A percentile compares a stretch with the other conserved stretches of the same genome.
These are phyloP conservation scores for Syrphus vitripennis DNA, from an alignment of 2,888 invertebrate genomes.

Conservation along the genomic window DNA sequence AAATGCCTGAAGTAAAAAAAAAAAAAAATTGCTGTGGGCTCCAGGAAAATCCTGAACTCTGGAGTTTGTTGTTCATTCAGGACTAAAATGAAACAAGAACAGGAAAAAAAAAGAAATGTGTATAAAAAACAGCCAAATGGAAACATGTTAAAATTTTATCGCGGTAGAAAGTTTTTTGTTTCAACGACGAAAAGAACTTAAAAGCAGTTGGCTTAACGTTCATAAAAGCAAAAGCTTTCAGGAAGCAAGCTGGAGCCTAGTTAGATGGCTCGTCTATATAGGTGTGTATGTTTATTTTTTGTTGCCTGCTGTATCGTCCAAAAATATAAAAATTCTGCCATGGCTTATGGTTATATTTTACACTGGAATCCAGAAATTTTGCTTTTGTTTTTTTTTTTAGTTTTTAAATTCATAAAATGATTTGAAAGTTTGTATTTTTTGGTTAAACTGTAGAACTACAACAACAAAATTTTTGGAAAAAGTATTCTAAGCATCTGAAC, in stretches of 20 bases:
- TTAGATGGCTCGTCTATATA: not conserved
- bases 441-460: no score
- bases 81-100: not conserved
- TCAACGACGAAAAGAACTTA: not conserved
- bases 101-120: not conserved
- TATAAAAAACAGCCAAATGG: not conserved
- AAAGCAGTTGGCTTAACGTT: conserved; percentile 27
- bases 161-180: not conserved
- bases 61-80: not conserved
- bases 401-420: not conserved
- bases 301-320: not conserved
- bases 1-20: conserved; percentile 1
- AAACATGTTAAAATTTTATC: conserved; percentile 47
- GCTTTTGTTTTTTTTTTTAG: no score
- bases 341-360: not conserved
- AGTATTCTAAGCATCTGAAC: no score
- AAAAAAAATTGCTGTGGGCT: no score
- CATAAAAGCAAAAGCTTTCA: conserved; percentile 4
- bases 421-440: not conserved
- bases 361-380: not conserved
- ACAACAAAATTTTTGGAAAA: no score
- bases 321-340: not conserved
- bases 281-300: not conserved
- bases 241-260: not conserved
- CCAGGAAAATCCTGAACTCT: not conserved